phyloP scores from a whole-genome alignment of 1,140 invertebrate genomes.

The Mercenaria mercenaria region DNA sequence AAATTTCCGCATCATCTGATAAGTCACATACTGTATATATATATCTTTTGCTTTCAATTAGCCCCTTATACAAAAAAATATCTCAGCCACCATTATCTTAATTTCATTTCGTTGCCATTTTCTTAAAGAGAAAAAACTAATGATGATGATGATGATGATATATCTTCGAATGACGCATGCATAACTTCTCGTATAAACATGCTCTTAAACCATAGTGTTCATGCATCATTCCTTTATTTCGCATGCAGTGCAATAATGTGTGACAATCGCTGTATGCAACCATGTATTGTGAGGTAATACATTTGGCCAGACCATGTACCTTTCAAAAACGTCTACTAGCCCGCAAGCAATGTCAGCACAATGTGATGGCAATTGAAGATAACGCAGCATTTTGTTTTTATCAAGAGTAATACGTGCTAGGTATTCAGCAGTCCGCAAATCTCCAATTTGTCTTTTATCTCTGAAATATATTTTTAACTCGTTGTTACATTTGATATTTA shows the following conservation, averaged over 20 bases:
- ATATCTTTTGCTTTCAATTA: no score
- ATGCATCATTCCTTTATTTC: not conserved
- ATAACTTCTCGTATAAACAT: no score
- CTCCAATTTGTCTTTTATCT: constrained; percentile 67
- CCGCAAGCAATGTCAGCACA: constrained; percentile 66
- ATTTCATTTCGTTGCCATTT: no score
- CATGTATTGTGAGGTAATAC: not conserved
- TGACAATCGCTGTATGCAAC: not conserved
- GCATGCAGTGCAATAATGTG: not conserved
- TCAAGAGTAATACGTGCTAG: constrained; percentile 66
- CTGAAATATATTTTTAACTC: constrained; percentile 42
- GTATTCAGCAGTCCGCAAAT: constrained; percentile 65
- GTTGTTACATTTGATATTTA: not conserved
- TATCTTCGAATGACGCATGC: no score
- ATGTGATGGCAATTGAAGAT: constrained; percentile 48
- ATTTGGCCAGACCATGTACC: constrained; percentile 38
- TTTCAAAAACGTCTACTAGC: constrained; percentile 65
- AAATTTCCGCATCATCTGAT: no score
- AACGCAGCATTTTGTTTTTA: constrained; percentile 54
- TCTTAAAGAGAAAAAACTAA: no score
- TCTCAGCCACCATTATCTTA: no score
- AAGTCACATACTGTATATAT: no score
- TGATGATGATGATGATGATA: no score
- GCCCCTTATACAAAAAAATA: no score
- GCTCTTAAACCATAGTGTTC: no score